These are phyloP conservation scores for Spheniscus humboldti DNA, from an alignment of 2,797 vertebrate genomes.

Conservation along the genomic window DNA sequence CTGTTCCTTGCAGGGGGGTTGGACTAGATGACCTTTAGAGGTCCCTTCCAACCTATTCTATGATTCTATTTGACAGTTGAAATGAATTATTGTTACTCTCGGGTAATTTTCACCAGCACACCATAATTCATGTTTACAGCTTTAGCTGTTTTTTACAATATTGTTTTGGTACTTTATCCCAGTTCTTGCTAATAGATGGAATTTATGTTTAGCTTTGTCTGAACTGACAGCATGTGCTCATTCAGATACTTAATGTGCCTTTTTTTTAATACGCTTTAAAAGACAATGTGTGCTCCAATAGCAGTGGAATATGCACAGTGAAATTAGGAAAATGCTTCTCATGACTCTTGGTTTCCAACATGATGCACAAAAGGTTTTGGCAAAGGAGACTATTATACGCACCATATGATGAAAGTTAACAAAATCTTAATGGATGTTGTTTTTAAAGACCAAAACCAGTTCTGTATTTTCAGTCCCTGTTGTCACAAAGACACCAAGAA, in stretches of 20 bases:
- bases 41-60: too few relatives aligned
- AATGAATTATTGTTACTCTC: background rate
- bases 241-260: background rate
- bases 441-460: background rate
- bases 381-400: background rate
- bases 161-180: background rate
- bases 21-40: too few relatives aligned
- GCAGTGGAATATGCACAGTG: background rate
- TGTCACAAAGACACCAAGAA: background rate
- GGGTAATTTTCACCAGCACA: background rate
- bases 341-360: background rate
- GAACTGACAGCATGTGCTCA: background rate
- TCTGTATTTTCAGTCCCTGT: background rate
- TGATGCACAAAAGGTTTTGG: background rate
- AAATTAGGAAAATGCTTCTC: background rate
- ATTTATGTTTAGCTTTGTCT: background rate
- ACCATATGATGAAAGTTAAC: background rate
- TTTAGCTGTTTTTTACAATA: background rate
- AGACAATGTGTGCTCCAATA: background rate
- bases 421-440: background rate
- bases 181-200: background rate
- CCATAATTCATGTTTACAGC: background rate
- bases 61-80: background rate
- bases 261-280: background rate
- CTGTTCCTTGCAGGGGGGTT: too few relatives aligned